Percentiles rank a stretch among this genome's conserved stretches.
Conservation (phyloP, 2,797 vertebrate species). For the Mallotus villosus region DNA sequence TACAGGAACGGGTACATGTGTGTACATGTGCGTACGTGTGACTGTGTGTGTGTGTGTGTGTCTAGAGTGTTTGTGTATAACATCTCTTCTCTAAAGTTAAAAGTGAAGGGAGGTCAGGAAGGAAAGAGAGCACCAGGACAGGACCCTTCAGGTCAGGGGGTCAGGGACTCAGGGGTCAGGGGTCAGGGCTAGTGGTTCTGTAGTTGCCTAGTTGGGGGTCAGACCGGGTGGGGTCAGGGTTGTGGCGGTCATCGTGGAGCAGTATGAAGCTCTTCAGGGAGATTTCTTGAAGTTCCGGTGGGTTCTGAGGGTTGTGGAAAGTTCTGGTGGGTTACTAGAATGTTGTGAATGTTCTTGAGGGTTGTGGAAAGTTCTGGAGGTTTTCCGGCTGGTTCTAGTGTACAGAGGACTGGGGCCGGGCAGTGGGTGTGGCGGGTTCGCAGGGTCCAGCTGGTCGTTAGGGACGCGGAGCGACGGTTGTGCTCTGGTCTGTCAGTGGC, state of each 20-base stretch:
- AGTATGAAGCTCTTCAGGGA: neutral
- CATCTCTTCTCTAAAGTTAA: too few relatives aligned
- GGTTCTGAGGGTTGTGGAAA: constrained; percentile 10
- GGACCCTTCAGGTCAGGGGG: neutral
- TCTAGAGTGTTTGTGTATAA: too few relatives aligned
- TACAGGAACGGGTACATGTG: constrained; percentile 63
- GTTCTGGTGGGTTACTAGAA: neutral
- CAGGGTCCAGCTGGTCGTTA: constrained; percentile 77
- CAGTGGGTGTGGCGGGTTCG: constrained; percentile 67
- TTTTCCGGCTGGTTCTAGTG: constrained; percentile 42
- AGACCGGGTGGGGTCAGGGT: neutral
- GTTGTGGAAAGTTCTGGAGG: constrained; percentile 15
- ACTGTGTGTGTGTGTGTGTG: constrained; percentile 15
- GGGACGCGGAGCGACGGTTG: constrained; percentile 74
- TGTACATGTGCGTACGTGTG: constrained; percentile 72
- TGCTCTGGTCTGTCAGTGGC: constrained; percentile 92
- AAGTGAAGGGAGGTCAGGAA: constrained; percentile 36
- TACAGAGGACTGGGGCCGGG: constrained; percentile 76
- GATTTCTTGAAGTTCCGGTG: neutral
- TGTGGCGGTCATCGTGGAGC: neutral
- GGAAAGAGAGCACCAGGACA: constrained; percentile 17
- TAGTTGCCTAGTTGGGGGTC: neutral
- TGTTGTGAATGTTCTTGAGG: neutral
- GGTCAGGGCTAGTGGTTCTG: neutral
- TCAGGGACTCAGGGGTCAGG: neutral